Evolutionary conservation across 1,140 invertebrate species (phyloP).

Genomic region (Panulirus ornatus): DNA sequence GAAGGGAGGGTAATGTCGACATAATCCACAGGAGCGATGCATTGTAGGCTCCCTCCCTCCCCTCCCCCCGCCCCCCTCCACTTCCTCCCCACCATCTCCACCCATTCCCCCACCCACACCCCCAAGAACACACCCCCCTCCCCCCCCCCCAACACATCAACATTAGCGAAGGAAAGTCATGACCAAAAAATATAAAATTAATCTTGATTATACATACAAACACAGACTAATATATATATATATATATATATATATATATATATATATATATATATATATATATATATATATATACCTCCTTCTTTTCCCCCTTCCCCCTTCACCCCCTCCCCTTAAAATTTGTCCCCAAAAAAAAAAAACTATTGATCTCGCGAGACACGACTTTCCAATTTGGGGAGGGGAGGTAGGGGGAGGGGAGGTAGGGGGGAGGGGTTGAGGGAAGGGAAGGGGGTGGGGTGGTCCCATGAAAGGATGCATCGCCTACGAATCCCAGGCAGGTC

Average conservation of each 20-base stretch:
- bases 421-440: neutral
- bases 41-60: neutral
- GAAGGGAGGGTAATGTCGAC: no score
- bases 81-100: neutral
- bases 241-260: no score
- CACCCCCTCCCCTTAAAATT: neutral
- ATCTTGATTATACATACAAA: no score
- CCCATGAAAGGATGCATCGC: neutral
- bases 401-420: neutral
- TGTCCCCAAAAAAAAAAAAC: conserved; percentile 15
- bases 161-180: no score
- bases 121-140: no score
- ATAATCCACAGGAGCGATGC: neutral
- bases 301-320: neutral
- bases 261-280: no score
- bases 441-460: neutral
- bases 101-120: neutral
- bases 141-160: neutral
- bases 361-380: conserved; percentile 31
- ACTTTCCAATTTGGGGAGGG: conserved; percentile 19
- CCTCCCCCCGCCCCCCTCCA: neutral
- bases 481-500: no score
- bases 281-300: no score
- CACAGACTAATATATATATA: no score
- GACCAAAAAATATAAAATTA: no score